phyloP scores from a whole-genome alignment of 2,888 invertebrate genomes.

The Drosophila gaucha region DNA sequence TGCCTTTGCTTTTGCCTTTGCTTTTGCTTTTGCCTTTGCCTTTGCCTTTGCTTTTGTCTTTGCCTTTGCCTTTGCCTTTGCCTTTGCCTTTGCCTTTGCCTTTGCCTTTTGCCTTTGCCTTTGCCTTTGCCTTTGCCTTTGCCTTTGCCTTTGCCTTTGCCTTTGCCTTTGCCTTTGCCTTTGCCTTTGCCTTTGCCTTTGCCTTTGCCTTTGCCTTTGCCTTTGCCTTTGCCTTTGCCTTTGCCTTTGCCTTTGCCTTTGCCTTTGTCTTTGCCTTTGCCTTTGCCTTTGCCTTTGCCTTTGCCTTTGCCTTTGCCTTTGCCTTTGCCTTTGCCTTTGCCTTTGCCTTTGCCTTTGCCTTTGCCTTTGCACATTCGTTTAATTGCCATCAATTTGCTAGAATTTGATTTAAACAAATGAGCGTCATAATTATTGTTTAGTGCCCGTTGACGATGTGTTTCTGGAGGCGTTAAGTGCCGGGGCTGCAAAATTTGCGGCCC shows the following conservation, averaged over 20 bases:
- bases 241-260: neutral
- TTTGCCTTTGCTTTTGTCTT: neutral
- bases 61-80: neutral
- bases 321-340: too few relatives aligned
- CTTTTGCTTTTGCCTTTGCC: neutral
- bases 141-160: neutral
- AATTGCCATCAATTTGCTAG: constrained; percentile 9
- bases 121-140: neutral
- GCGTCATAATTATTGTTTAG: constrained; percentile 26
- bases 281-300: neutral
- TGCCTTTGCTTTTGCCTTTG: neutral
- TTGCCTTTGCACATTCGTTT: constrained; percentile 2
- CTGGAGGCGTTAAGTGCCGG: constrained; percentile 34
- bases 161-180: neutral
- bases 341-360: neutral
- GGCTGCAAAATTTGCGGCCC: constrained; percentile 41
- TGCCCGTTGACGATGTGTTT: constrained; percentile 23
- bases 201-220: neutral
- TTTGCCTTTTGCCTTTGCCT: neutral
- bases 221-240: neutral
- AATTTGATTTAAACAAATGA: constrained; percentile 34
- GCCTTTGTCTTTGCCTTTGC: neutral
- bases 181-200: too few relatives aligned
- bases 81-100: neutral
- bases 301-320: neutral